Percentiles rank a stretch among this genome's conserved stretches.
Conservation (phyloP, 2,113 vertebrate genomes). For the Paradoxurus hermaphroditus region DNA sequence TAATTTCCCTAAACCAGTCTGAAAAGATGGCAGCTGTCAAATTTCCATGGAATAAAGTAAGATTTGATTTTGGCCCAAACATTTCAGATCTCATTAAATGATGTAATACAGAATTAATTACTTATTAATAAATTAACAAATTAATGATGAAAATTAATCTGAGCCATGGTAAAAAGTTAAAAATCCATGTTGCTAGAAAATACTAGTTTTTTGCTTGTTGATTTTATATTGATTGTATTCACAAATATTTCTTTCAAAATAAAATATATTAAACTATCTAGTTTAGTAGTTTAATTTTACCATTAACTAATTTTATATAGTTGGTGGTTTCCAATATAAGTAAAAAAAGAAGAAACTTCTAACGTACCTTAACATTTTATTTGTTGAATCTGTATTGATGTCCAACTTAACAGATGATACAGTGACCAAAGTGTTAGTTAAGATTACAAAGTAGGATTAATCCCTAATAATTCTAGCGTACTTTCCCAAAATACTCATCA, state of each 20-base stretch:
- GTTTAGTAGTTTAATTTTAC: too few species aligned
- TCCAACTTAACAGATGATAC: neutral
- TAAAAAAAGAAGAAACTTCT: neutral
- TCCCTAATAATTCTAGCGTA: neutral
- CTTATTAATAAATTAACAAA: neutral
- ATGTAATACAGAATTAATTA: neutral
- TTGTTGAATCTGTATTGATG: neutral
- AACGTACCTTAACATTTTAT: neutral
- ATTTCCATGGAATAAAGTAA: neutral
- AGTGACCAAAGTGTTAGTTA: neutral
- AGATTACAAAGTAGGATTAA: neutral
- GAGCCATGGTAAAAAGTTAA: neutral
- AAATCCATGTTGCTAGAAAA: neutral
- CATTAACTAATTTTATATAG: too few species aligned
- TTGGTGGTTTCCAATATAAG: neutral
- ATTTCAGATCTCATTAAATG: neutral
- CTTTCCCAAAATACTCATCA: neutral
- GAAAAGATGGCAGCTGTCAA: neutral
- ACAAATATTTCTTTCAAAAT: neutral
- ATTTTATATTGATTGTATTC: neutral
- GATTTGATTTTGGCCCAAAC: neutral
- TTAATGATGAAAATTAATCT: neutral
- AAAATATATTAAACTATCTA: neutral
- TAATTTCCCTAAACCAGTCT: neutral
- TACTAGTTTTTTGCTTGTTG: neutral